Evolutionary conservation across 2,113 vertebrate species (phyloP), one percentile per base, ranked within the genome.

Genomic region (Vulpes ferrilata): DNA sequence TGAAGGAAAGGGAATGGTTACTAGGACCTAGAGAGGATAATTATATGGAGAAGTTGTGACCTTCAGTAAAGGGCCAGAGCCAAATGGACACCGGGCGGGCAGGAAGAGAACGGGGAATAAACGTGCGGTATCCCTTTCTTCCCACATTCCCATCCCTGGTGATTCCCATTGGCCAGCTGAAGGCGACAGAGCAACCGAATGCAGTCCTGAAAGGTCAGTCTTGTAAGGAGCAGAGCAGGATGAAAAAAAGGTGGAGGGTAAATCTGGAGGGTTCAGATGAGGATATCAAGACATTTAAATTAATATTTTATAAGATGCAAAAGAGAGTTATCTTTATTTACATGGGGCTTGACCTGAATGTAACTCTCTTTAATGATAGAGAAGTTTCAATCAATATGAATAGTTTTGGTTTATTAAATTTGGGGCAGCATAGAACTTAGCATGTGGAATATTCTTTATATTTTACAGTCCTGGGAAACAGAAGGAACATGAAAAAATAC

Each of bases 381-480:
- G 16, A 13, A 4, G 0, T 62, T 71, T 95, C 78, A 84, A 60
- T 38, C 11, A 80, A 51, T 9, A 27, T 48, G 51, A 83, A 11
- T 62, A 38, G 92, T 59, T 67, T 65, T 53, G 11, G 48, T 64
- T 94, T 92, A 81, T 27, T 93, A 87, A 19, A 88, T 43, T 85
- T 51, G 13, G 11, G 23, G 15, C 81, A 82, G 55, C 38, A 59
- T 57, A 91, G 13, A 43, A 76, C 6, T 80, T 80, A 67, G 32
- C 3, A 82, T 57, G 32, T 22, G 62, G 55, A 85, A 17, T 25
- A 38, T 65, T 23, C 51, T 92, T 74, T 51, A 90, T 87, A 53
- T 71, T 79, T 81, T 88, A 35, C 3, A 84, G 27, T 76, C 92
- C 87, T 32, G 69, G 23, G n/a, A 87, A 97, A 90, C 15, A 76